These are phyloP conservation scores for Laodelphax striatellus DNA, from an alignment of 1,140 invertebrate species.

Conservation along the genomic window DNA sequence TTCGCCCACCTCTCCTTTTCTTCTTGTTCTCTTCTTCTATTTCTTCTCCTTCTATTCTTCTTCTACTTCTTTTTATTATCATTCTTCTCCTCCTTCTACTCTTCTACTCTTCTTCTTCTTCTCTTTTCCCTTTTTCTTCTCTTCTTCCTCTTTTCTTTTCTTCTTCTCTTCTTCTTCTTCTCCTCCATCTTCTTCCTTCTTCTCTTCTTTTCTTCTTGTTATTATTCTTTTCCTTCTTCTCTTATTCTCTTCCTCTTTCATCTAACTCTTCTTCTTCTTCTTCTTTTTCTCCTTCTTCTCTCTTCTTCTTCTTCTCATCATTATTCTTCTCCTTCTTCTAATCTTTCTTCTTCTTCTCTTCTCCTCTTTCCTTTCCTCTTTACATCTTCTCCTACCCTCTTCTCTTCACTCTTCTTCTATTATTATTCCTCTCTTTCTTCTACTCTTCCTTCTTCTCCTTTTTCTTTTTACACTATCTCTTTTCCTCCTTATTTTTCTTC, in stretches of 20 bases:
- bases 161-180: background rate
- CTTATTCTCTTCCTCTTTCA: conserved; percentile 9
- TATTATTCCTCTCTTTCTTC: too few species aligned
- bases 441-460: too few species aligned
- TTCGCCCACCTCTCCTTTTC: conserved; percentile 16
- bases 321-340: background rate
- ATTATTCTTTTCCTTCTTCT: too few species aligned
- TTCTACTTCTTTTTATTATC: conserved; percentile 16
- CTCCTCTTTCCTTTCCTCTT: conserved; percentile 17
- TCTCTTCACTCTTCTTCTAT: too few species aligned
- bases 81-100: conserved; percentile 19
- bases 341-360: conserved; percentile 4
- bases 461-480: too few species aligned
- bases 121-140: conserved; percentile 15
- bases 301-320: background rate
- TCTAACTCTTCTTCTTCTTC: background rate
- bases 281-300: conserved; percentile 21
- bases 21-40: conserved; percentile 11
- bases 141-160: conserved; percentile 16
- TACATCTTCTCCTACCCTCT: too few species aligned
- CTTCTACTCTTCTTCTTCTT: conserved; percentile 11
- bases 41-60: conserved; percentile 14
- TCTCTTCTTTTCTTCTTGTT: conserved; percentile 4
- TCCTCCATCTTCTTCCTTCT: too few species aligned
- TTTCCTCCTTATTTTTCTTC: background rate